phyloP scores from a whole-genome alignment of 2,797 vertebrate species.

The Sylvilagus floridanus region DNA sequence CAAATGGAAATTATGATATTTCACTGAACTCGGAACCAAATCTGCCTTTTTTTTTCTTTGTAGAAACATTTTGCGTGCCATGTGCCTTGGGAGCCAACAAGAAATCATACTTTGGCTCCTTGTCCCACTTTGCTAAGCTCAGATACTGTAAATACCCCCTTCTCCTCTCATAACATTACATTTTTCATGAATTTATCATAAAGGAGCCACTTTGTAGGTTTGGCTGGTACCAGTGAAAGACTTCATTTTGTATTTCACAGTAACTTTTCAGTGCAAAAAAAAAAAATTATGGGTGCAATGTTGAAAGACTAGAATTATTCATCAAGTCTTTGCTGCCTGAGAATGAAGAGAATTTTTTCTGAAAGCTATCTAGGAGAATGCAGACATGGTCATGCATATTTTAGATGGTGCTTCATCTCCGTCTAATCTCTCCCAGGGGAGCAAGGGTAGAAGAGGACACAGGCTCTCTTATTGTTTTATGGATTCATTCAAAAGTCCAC shows the following conservation, averaged over 20 bases:
- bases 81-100: conserved; percentile 81
- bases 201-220: conserved; percentile 46
- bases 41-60: conserved; percentile 72
- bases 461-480: background rate
- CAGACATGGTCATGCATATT: conserved; percentile 37
- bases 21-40: conserved; percentile 79
- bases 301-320: conserved; percentile 78
- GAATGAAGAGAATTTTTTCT: conserved; percentile 64
- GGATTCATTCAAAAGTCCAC: conserved; percentile 26
- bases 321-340: conserved; percentile 65
- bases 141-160: conserved; percentile 74
- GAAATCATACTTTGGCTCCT: conserved; percentile 79
- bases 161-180: conserved; percentile 64
- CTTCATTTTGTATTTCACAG: conserved; percentile 82
- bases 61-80: conserved; percentile 81
- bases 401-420: conserved; percentile 16
- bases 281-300: conserved; percentile 59
- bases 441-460: background rate
- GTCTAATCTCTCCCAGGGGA: conserved; percentile 30
- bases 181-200: conserved; percentile 76
- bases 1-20: conserved; percentile 83
- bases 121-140: conserved; percentile 73
- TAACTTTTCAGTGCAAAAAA: conserved; percentile 71
- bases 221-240: conserved; percentile 74
- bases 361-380: conserved; percentile 55